Evolutionary conservation across 2,113 vertebrate species (phyloP).

Genomic region (Pogona vitticeps): DNA sequence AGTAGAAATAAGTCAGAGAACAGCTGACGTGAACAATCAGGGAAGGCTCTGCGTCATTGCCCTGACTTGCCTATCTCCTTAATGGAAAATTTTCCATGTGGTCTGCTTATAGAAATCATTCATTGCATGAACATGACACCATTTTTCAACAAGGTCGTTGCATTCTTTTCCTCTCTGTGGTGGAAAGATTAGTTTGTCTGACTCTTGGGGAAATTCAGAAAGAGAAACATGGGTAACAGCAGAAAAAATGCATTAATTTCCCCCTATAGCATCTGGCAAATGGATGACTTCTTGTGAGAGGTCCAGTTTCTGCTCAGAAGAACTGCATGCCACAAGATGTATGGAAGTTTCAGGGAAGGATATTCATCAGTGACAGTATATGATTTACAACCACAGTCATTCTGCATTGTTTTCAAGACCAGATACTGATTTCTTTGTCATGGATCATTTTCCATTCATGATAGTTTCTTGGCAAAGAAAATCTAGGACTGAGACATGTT

Average conservation of each 20-base stretch:
- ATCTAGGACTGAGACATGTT: not conserved
- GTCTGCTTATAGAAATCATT: slow-evolving; percentile 36
- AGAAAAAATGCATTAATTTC: slow-evolving; percentile 15
- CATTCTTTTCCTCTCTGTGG: not conserved
- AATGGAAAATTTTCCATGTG: slow-evolving; percentile 33
- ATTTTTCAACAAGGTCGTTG: slow-evolving; percentile 33
- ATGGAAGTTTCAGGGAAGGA: not conserved
- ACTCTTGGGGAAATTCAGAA: slow-evolving; percentile 26
- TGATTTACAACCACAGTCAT: slow-evolving; percentile 2
- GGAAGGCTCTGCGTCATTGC: slow-evolving; percentile 1
- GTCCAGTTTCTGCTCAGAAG: not conserved
- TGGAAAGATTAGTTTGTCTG: slow-evolving; percentile 2
- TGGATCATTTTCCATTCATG: not conserved
- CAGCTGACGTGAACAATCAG: not conserved
- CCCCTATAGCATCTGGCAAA: not conserved
- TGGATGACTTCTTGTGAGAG: not conserved
- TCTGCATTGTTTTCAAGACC: slow-evolving; percentile 8
- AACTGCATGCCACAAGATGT: not conserved
- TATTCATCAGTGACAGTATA: accelerated
- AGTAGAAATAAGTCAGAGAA: slow-evolving; percentile 11
- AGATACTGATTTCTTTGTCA: slow-evolving; percentile 14
- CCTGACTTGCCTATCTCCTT: slow-evolving; percentile 8
- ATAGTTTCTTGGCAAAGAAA: not conserved
- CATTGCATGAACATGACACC: slow-evolving; percentile 12
- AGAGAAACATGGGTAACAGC: not conserved